Evolutionary conservation across 1,140 invertebrate genomes (phyloP), one percentile per base, ranked within the genome.

Genomic region (Orussus abietinus): DNA sequence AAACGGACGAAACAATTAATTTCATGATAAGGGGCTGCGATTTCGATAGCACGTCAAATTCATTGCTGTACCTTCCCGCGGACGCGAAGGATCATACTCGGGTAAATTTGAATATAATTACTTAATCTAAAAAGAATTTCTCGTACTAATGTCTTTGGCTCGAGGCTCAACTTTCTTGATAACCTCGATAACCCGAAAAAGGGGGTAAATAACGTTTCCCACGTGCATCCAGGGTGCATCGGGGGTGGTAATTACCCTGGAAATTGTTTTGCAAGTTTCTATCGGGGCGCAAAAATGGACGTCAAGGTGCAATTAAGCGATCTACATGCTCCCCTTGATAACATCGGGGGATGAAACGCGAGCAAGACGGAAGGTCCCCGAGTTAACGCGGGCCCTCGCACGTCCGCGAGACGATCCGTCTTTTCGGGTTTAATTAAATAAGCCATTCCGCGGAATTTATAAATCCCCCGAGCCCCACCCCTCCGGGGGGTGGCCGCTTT

Each of bases 341-440:
- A 25, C 22, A 25, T 7, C 22, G 6, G 10, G 13, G 7, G 51
- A 53, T 38, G 51, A 53, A 51, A 50, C 39, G 48, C 36, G 35
- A 38, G 25, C 31, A 34, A 5, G 6, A 34, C 42, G 35, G 28
- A 46, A 51, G 39, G 36, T 53, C 47, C 38, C 39, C 31, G 19
- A 12, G 33, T 45, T 45, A 49, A 45, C 38, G 34, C 22, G 13
- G 12, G 12, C 6, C 22, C n/a, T 25, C n/a, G n/a, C 12, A 33
- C 28, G 31, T 21, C 30, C 41, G 36, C 15, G 25, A 18, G 42
- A 51, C 42, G 39, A 53, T 53, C 30, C 51, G 47, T 53, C 51
- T 53, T 39, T 47, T 39, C 21, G 22, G 31, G 19, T 47, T 51
- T 53, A 50, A 53, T 53, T 53, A 53, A 53, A 53, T 45, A 35